phyloP scores from a whole-genome alignment of 1,140 invertebrate genomes.

The Camponotus floridanus region DNA sequence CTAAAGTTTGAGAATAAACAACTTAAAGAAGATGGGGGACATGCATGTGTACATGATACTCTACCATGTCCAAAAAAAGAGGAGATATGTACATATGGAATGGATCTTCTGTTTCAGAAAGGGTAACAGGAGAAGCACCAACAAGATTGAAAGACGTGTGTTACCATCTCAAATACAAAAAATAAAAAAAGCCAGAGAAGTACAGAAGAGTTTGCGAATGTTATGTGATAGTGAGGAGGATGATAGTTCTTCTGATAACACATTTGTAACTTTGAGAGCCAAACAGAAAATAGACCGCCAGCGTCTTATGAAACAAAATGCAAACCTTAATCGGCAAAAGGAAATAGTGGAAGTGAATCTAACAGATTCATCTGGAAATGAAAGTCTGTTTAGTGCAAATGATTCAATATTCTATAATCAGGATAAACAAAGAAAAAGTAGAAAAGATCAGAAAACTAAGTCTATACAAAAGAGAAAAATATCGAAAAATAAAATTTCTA shows the following conservation, averaged over 20 bases:
- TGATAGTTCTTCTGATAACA: background rate
- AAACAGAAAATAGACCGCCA: background rate
- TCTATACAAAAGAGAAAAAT: background rate
- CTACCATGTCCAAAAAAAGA: slow-evolving; percentile 63
- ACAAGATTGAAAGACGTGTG: slow-evolving; percentile 37
- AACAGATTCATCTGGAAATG: slow-evolving; percentile 1
- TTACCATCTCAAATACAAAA: slow-evolving; percentile 53
- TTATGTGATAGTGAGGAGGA: slow-evolving; percentile 65
- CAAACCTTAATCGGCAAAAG: background rate
- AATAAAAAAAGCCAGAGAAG: slow-evolving; percentile 6
- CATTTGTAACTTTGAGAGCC: background rate
- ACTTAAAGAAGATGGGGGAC: slow-evolving; percentile 49
- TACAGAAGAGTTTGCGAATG: background rate
- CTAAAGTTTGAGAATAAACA: slow-evolving; percentile 59
- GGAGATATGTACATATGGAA: slow-evolving; percentile 63
- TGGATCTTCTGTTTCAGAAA: slow-evolving; percentile 79
- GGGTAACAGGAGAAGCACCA: slow-evolving; percentile 58
- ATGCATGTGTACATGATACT: slow-evolving; percentile 67
- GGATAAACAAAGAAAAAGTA: background rate
- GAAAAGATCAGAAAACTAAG: background rate
- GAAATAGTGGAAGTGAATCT: background rate
- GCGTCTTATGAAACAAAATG: background rate
- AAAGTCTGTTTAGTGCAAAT: background rate
- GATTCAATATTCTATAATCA: background rate
- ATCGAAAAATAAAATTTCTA: background rate